These are phyloP conservation scores for Tethea ocularis DNA, from an alignment of 2,888 invertebrate genomes.

Conservation along the genomic window DNA sequence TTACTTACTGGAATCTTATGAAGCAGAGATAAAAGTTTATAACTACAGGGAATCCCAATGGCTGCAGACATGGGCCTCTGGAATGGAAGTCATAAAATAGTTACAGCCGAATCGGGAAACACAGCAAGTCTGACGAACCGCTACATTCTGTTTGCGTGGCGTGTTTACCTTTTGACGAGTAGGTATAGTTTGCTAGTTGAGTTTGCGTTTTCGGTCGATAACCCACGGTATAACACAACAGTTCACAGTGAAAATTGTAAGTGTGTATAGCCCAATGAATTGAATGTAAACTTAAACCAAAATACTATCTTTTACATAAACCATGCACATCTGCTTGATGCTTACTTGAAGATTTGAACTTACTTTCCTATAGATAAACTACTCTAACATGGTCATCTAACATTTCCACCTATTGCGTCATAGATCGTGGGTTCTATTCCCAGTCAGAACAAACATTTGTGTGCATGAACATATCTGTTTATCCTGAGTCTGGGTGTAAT, in stretches of 20 bases:
- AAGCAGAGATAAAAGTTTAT: conserved; percentile 38
- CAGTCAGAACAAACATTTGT: no score
- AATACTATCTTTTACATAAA: no score
- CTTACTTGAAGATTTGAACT: no score
- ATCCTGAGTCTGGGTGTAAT: no score
- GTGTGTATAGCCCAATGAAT: neutral
- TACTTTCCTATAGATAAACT: no score
- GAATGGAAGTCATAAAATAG: conserved; percentile 69
- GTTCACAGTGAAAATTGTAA: neutral
- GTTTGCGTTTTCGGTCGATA: conserved; percentile 4
- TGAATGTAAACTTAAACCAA: no score
- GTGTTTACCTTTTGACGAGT: conserved; percentile 5
- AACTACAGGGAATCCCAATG: conserved; percentile 36
- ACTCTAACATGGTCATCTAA: no score
- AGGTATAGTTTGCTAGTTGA: neutral
- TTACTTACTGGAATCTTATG: conserved; percentile 31
- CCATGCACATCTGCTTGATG: no score
- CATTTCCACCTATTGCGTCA: no score
- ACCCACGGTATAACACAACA: no score
- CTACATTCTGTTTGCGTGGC: conserved; percentile 24
- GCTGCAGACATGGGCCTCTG: conserved; percentile 52
- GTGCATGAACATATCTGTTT: no score
- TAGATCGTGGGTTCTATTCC: no score
- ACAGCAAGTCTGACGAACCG: conserved; percentile 39
- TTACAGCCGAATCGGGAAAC: conserved; percentile 57